phyloP scores from a whole-genome alignment of 2,797 vertebrate genomes.

The Cyclopterus lumpus region DNA sequence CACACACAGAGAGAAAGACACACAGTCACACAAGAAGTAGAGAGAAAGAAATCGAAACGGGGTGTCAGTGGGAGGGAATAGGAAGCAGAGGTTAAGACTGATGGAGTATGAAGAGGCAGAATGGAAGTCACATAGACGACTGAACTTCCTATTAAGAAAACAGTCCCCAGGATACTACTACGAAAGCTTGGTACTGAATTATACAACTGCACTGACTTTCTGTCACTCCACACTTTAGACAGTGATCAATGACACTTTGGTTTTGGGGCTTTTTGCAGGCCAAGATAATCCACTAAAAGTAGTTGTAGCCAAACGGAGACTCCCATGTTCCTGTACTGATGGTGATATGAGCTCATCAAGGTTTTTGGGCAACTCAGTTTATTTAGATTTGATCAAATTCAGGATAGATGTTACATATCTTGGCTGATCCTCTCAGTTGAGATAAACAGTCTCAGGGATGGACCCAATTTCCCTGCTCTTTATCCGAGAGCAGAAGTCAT shows the following conservation, averaged over 20 bases:
- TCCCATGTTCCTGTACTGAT: background rate
- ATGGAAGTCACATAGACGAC: slow-evolving; percentile 29
- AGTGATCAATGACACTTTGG: slow-evolving; percentile 12
- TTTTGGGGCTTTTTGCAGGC: background rate
- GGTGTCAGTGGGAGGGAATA: slow-evolving; percentile 4
- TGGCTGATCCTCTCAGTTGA: background rate
- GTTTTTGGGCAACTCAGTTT: background rate
- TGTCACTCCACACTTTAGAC: slow-evolving; percentile 6
- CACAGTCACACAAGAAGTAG: background rate
- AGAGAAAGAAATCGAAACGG: slow-evolving; percentile 5
- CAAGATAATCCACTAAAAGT: slow-evolving; percentile 4
- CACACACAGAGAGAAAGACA: slow-evolving; percentile 3
- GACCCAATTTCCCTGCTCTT: background rate
- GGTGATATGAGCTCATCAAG: background rate
- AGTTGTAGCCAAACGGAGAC: background rate
- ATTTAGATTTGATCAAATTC: background rate
- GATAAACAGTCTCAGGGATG: background rate
- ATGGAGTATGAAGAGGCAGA: slow-evolving; percentile 40
- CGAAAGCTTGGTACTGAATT: slow-evolving; percentile 23
- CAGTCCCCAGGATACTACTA: slow-evolving; percentile 29
- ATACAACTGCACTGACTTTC: slow-evolving; percentile 19
- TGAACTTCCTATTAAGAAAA: slow-evolving; percentile 46
- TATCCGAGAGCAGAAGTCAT: no score
- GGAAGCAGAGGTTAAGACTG: slow-evolving; percentile 24
- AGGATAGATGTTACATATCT: background rate